These are phyloP conservation scores for Trichechus manatus DNA, from an alignment of 2,113 vertebrate species.

Conservation along the genomic window DNA sequence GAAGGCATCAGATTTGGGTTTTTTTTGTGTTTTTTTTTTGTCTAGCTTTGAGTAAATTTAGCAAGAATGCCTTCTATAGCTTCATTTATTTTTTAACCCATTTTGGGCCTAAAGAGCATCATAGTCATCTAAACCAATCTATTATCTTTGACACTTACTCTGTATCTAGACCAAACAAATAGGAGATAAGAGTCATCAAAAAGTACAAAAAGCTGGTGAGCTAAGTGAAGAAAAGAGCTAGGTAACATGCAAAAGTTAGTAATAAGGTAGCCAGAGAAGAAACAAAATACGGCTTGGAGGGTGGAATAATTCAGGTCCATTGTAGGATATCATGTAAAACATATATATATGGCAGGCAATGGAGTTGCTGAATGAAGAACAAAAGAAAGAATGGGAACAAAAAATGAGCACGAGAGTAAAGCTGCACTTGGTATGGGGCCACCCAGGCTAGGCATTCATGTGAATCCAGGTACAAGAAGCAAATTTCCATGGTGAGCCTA, in stretches of 20 bases:
- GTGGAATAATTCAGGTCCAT: neutral
- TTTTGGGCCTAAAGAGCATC: neutral
- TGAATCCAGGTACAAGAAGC: neutral
- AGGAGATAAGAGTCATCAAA: neutral
- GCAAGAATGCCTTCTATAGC: neutral
- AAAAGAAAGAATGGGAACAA: neutral
- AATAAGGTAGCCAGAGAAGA: neutral
- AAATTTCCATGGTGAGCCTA: neutral
- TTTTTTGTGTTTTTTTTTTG: too few species aligned
- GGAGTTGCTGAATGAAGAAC: neutral
- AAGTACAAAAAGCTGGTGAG: neutral
- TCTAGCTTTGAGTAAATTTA: neutral
- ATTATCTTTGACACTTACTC: neutral
- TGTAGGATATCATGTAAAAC: neutral
- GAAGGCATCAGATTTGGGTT: too few species aligned
- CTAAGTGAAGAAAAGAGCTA: neutral
- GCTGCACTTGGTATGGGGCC: neutral
- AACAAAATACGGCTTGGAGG: neutral
- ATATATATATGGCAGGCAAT: neutral
- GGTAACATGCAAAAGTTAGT: neutral
- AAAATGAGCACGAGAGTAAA: neutral
- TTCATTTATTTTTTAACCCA: neutral
- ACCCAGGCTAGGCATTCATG: neutral
- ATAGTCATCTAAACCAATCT: neutral
- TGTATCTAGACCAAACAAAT: neutral